Percentiles rank a stretch among this genome's conserved stretches.
Evolutionary conservation across 2,888 invertebrate genomes (phyloP).

Genomic region (Xanthorhoe spadicearia): DNA sequence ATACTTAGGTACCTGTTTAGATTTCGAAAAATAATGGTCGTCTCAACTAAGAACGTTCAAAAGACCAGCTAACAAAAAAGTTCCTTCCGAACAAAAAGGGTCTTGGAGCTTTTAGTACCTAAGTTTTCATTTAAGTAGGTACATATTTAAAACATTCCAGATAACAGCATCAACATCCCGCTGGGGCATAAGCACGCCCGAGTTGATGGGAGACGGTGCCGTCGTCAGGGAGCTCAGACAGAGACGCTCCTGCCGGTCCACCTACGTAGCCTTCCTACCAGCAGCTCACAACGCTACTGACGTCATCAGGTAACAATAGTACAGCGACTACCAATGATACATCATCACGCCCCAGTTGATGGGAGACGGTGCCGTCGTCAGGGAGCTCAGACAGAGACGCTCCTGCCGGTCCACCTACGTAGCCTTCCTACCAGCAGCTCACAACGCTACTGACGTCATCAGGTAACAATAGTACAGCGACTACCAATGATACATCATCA

Average conservation of each 20-base stretch:
- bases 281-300: slow-evolving; percentile 72
- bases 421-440: slow-evolving; percentile 73
- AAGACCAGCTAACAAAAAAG: too few species aligned
- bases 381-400: slow-evolving; percentile 70
- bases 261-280: slow-evolving; percentile 74
- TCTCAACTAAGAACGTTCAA: too few species aligned
- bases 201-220: slow-evolving; percentile 66
- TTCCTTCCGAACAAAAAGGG: too few species aligned
- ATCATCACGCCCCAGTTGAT: slow-evolving; percentile 66
- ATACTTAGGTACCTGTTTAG: too few species aligned
- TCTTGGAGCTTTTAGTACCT: too few species aligned
- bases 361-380: slow-evolving; percentile 65
- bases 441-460: slow-evolving; percentile 73
- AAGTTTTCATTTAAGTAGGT: too few species aligned
- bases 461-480: slow-evolving; percentile 53
- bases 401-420: slow-evolving; percentile 73
- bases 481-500: slow-evolving; percentile 46
- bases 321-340: too few species aligned
- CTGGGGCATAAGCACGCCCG: slow-evolving; percentile 71
- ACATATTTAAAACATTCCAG: slow-evolving; percentile 48
- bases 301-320: slow-evolving; percentile 63
- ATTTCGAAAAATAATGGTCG: too few species aligned
- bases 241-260: slow-evolving; percentile 68
- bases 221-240: slow-evolving; percentile 71
- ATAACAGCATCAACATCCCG: slow-evolving; percentile 70